Percentiles rank a stretch among this genome's conserved stretches.
Conservation (phyloP, 2,888 invertebrate species). For the Ophion costatus region DNA sequence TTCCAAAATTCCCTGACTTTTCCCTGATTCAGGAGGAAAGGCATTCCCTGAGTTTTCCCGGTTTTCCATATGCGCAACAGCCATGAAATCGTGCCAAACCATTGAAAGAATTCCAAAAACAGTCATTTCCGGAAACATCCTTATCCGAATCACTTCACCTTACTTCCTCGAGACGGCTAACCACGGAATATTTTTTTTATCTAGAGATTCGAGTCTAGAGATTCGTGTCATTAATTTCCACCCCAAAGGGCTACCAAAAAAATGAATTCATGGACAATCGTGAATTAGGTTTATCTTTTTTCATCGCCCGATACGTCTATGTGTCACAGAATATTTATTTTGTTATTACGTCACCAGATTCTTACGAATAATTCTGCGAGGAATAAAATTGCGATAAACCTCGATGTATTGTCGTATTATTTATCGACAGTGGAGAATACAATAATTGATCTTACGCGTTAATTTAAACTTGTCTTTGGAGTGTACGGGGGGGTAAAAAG, state of each 20-base stretch:
- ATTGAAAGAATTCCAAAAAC: background rate
- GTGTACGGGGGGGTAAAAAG: background rate
- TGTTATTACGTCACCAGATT: background rate
- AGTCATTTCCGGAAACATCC: background rate
- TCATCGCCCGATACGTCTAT: background rate
- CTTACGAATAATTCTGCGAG: background rate
- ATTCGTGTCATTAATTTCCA: background rate
- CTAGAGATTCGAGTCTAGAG: background rate
- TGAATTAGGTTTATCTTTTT: constrained; percentile 6
- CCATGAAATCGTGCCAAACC: background rate
- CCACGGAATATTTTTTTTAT: constrained; percentile 24
- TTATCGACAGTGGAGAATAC: background rate
- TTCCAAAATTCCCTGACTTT: too few species aligned
- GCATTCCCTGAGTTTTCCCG: too few species aligned
- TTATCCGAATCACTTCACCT: background rate
- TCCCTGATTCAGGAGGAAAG: too few species aligned
- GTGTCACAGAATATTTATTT: constrained; percentile 6
- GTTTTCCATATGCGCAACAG: too few species aligned
- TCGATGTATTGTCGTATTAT: constrained; percentile 13
- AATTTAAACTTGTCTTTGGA: background rate
- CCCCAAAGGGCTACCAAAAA: background rate
- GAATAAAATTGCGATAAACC: constrained; percentile 5
- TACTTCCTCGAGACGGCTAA: background rate
- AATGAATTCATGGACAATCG: background rate
- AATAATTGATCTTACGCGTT: constrained; percentile 25